Evolutionary conservation across 2,113 vertebrate species (phyloP).

Genomic region (Colistium nudipinnis): DNA sequence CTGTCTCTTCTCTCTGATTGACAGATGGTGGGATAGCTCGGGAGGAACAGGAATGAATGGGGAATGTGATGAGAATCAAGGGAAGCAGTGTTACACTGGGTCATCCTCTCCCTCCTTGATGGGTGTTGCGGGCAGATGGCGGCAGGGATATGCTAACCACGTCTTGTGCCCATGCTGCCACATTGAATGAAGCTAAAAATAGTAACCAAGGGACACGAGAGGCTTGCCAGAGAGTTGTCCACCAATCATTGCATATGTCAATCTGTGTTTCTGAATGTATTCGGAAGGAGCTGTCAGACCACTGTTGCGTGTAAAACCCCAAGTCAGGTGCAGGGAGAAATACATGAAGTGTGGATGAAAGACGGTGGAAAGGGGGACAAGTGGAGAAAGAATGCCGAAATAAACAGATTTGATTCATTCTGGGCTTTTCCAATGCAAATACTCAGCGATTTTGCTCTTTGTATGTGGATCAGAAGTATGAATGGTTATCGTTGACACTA

Average conservation of each 20-base stretch:
- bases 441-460: background rate
- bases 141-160: slow-evolving; percentile 40
- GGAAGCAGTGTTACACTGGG: slow-evolving; percentile 11
- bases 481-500: no score
- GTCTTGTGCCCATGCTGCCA: slow-evolving; percentile 28
- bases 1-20: slow-evolving; percentile 18
- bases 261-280: slow-evolving; percentile 17
- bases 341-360: slow-evolving; percentile 27
- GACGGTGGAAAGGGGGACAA: background rate
- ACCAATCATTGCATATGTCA: slow-evolving; percentile 39
- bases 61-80: slow-evolving; percentile 21
- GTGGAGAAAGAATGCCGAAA: background rate
- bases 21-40: slow-evolving; percentile 27
- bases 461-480: background rate
- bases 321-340: slow-evolving; percentile 3
- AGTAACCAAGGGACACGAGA: slow-evolving; percentile 30
- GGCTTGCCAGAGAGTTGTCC: slow-evolving; percentile 42
- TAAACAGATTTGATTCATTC: no score
- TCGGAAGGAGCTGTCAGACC: slow-evolving; percentile 34
- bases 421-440: no score
- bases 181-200: slow-evolving; percentile 60
- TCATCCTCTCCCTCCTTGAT: slow-evolving; percentile 25
- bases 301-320: slow-evolving; percentile 10
- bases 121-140: slow-evolving; percentile 44
- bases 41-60: slow-evolving; percentile 11